Base-by-base conservation (phyloP, 2,888 invertebrate genomes). In the Molorchus minor region DNA sequence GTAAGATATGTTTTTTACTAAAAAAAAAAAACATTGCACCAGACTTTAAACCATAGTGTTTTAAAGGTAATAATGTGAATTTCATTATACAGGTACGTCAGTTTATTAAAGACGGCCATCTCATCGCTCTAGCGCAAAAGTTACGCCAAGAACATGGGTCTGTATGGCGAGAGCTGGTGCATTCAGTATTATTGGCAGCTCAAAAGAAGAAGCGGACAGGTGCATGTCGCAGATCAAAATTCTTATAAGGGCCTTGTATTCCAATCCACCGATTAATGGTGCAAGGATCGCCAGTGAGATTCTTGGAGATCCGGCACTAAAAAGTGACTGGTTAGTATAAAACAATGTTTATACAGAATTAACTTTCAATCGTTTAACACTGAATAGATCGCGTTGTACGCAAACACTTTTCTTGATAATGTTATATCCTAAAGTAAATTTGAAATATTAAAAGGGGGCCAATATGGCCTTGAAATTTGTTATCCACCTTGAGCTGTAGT, bases 101-200 rank as follows among this genome's bases (percentile, higher is more conserved):
- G 69, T 98, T 99, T 79, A 84, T 95, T 57, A 84, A 91, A 57
- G 93, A 97, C 44, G 96, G 97, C 0, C 95, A 96, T 80, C 84
- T 89, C 65, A 86, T 98, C 69, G 89, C 88, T 38, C 82, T 98
- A 52, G 88, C 94, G 0, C 98, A 99, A 83, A n/a, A 97, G 97
- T 61, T 98, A 91, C 82, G 96, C 98, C 63, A 98, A 98, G 82
- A 99, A 99, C 80, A 97, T 99, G 97, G 98, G 90, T 15, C 75
- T 90, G 41, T 90, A 90, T 76, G 96, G 97, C 67, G 96, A 98
- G 84, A 71, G 91, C 88, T n/a, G 98, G 98, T 38, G 95, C 96
- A 0, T 92, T 96, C 69, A 87, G 91, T 0, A 80, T 98, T 52
- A 83, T 94, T 17, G 89, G 91, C 71, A 83, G 85, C 1, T 87